phyloP scores from a whole-genome alignment of 1,140 invertebrate genomes.

The Drosophila sp. region DNA sequence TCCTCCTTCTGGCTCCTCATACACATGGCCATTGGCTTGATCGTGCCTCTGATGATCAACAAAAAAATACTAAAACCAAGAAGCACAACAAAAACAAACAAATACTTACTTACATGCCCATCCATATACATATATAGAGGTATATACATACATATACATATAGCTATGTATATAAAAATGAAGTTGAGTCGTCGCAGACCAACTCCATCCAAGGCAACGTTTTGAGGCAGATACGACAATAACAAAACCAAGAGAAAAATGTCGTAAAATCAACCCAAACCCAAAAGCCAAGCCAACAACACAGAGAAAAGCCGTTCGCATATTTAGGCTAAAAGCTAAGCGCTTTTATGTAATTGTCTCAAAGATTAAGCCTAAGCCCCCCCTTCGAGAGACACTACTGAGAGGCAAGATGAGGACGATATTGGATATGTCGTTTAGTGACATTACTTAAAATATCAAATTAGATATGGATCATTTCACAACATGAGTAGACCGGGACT shows the following conservation, averaged over 20 bases:
- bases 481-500: too few relatives aligned
- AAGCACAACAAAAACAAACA: conserved; percentile 2
- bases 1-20: neutral
- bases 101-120: conserved; percentile 1
- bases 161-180: neutral
- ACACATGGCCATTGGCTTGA: conserved; percentile 54
- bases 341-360: conserved; percentile 74
- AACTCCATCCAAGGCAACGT: conserved; percentile 4
- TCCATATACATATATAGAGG: neutral
- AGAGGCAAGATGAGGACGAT: neutral
- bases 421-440: neutral
- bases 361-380: conserved; percentile 39
- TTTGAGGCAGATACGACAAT: neutral
- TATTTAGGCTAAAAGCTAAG: conserved; percentile 69
- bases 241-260: neutral
- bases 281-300: conserved; percentile 23
- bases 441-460: neutral
- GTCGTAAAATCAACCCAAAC: conserved; percentile 3
- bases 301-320: conserved; percentile 33
- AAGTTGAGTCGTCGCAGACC: conserved; percentile 9
- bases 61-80: conserved; percentile 19
- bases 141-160: neutral
- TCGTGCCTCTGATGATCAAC: conserved; percentile 70
- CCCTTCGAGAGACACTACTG: conserved; percentile 4
- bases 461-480: neutral